Evolutionary conservation across 2,797 vertebrate genomes (phyloP), one percentile per base, ranked within the genome.

Genomic region (Galagoides demidoff): DNA sequence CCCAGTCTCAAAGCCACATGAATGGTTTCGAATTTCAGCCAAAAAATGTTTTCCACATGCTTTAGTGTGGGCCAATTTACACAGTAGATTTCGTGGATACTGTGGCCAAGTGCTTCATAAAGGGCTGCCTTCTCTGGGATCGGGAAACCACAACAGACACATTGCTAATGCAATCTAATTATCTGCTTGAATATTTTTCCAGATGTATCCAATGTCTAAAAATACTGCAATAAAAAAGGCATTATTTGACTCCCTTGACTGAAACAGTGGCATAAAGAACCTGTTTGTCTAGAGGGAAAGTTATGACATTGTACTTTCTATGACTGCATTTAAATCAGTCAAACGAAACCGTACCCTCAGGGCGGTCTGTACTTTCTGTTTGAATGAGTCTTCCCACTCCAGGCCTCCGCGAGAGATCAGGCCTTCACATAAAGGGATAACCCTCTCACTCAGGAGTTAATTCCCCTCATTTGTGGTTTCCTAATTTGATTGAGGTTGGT

Each of bases 21-120:
- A 99, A 99, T 98, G 98, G 99, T 99, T 99, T 99, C 98, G 94
- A 97, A 97, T 99, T 99, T 98, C 99, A 98, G 98, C 98, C 98
- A 98, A 98, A 99, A 99, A 98, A 99, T 98, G 98, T 98, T 98
- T 99, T 99, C 99, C 98, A 99, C 98, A 99, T 99, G 98, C 98
- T 98, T 98, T 98, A 98, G 97, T 98, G 97, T 98, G 98, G 98
- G 98, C 98, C 98, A 99, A 98, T 99, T 99, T 98, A 98, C 98
- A 98, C 98, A 99, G 98, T 97, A 98, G 98, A 99, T 99, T 98
- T 98, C 97, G 96, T 52, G 76, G 98, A 98, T 97, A 96, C 96
- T 98, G 97, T 94, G 97, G 98, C 98, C 98, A 99, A 99, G 98
- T 97, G 95, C 98, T 98, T 98, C 98, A 98, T 98, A 98, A 99